Evolutionary conservation across 2,113 vertebrate species (phyloP).

Genomic region (Xenotilapia leptura): DNA sequence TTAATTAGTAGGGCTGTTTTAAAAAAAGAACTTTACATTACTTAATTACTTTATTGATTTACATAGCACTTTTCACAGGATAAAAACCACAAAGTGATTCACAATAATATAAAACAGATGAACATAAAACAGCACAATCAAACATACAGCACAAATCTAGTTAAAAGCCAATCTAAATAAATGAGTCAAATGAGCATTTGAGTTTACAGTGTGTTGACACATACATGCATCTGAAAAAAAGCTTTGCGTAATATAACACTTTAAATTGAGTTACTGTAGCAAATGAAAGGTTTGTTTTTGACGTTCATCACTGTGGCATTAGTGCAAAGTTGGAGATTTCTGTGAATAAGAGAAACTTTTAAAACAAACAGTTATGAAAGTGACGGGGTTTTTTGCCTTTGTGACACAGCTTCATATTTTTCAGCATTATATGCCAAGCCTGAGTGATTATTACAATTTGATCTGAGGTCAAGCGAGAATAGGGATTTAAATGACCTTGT

Average conservation of each 20-base stretch:
- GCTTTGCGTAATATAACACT: neutral
- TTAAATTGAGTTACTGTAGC: neutral
- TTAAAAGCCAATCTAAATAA: neutral
- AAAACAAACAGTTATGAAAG: neutral
- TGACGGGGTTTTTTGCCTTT: fast-evolving
- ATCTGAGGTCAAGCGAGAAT: neutral
- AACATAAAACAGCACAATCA: neutral
- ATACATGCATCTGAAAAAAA: neutral
- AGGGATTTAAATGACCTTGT: constrained; percentile 46
- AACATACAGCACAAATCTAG: neutral
- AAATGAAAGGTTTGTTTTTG: neutral
- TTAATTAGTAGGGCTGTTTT: neutral
- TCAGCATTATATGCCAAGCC: neutral
- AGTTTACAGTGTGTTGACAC: neutral
- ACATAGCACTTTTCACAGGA: neutral
- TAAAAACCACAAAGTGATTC: neutral
- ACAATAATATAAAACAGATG: neutral
- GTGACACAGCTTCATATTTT: neutral
- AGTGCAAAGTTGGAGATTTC: neutral
- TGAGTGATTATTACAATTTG: neutral
- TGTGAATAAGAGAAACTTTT: neutral
- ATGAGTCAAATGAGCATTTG: neutral
- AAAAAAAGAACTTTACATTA: neutral
- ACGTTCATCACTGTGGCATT: neutral
- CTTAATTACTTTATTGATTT: neutral